A percentile compares a stretch with the other conserved stretches of the same genome.
Evolutionary conservation across 2,113 vertebrate genomes (phyloP).

Genomic region (rabbit (Oryctolagus cuniculus)): mOryCun1.1 NC_091435.1:52223001-52223500

Average conservation of each 20-base stretch:
- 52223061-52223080: constrained; percentile 66
- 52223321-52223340: background rate
- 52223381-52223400: constrained; percentile 1
- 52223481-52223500: constrained; percentile 20
- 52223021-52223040: constrained; percentile 40
- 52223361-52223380: background rate
- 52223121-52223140: constrained; percentile 64
- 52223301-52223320: background rate
- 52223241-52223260: constrained; percentile 7
- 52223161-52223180: background rate
- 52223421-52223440: background rate
- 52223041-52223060: constrained; percentile 64
- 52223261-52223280: constrained; percentile 19
- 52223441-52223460: constrained; percentile 18
- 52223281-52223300: background rate
- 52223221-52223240: background rate
- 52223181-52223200: background rate
- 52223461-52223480: background rate
- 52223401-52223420: constrained; percentile 22
- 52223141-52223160: constrained; percentile 45
- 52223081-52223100: constrained; percentile 37
- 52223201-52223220: constrained; percentile 9
- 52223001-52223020: constrained; percentile 78
- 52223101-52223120: constrained; percentile 52
- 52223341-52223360: constrained; percentile 29